Percentiles rank a stretch among this genome's conserved stretches.
phyloP scores from a whole-genome alignment of 2,888 invertebrate species.

The Trichogramma evanescens region DNA sequence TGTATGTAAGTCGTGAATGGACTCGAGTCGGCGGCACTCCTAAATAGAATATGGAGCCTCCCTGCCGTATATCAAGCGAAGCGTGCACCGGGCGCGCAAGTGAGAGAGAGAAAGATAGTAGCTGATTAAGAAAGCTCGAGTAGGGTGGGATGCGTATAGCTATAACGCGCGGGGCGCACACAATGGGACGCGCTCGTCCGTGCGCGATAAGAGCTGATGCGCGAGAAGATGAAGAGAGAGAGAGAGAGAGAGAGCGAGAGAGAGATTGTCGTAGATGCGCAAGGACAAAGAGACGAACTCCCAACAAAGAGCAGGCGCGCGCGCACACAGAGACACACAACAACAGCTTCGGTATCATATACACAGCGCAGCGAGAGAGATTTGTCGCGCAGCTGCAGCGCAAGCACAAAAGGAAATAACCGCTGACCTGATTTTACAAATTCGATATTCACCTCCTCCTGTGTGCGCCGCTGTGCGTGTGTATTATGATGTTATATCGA shows the following conservation, averaged over 20 bases:
- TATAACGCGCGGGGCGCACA: no score
- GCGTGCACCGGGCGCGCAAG: neutral
- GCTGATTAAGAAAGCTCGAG: slow-evolving; percentile 14
- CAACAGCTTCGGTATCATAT: neutral
- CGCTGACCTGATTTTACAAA: slow-evolving; percentile 13
- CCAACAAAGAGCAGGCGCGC: no score
- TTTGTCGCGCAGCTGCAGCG: slow-evolving; percentile 6
- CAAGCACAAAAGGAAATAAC: slow-evolving; percentile 10
- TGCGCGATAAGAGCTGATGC: neutral
- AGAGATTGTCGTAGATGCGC: neutral
- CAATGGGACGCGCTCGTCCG: no score
- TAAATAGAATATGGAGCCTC: neutral
- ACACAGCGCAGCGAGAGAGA: slow-evolving; percentile 1
- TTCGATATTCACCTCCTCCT: slow-evolving; percentile 19
- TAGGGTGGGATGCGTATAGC: neutral
- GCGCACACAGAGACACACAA: neutral
- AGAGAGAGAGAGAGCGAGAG: slow-evolving; percentile 1
- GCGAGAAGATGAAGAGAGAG: neutral
- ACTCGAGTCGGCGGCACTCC: neutral
- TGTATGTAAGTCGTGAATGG: no score
- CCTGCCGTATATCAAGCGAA: no score
- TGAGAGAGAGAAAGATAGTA: neutral
- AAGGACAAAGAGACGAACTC: no score
- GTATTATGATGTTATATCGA: no score
- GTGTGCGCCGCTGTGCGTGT: neutral